These are phyloP conservation scores for Acanthopagrus latus DNA, from an alignment of 2,797 vertebrate species.

Conservation along the genomic window DNA sequence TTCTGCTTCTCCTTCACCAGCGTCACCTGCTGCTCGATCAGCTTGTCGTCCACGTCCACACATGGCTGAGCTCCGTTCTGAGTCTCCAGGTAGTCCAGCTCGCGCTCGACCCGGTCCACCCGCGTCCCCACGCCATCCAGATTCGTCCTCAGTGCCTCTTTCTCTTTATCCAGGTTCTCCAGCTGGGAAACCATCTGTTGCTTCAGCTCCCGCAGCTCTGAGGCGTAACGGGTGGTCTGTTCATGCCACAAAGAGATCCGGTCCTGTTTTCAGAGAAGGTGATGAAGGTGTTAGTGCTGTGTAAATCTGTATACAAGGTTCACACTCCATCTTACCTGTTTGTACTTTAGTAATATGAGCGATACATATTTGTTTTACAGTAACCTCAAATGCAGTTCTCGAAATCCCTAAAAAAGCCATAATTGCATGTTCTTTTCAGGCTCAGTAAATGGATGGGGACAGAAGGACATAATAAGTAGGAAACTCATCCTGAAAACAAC, in stretches of 20 bases:
- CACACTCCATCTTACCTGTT: not conserved
- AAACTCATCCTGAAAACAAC: constrained; percentile 55
- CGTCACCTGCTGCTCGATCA: constrained; percentile 90
- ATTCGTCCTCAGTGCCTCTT: constrained; percentile 88
- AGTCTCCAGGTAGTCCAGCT: constrained; percentile 97
- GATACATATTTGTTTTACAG: constrained; percentile 15
- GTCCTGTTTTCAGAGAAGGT: constrained; percentile 82
- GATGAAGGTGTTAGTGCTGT: constrained; percentile 4
- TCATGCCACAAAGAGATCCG: constrained; percentile 96
- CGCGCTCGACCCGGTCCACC: constrained; percentile 94
- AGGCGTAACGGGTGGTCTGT: constrained; percentile 93
- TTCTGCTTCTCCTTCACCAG: constrained; percentile 92
- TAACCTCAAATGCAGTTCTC: constrained; percentile 10
- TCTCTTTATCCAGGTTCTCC: constrained; percentile 94
- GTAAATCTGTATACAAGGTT: not conserved
- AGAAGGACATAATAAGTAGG: constrained; percentile 55
- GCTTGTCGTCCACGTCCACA: constrained; percentile 93
- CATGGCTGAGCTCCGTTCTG: constrained; percentile 94
- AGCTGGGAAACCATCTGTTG: constrained; percentile 94
- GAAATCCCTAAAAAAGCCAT: constrained; percentile 36
- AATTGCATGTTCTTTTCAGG: constrained; percentile 52
- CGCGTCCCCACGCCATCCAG: constrained; percentile 89
- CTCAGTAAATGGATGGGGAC: constrained; percentile 33
- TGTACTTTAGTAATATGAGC: not conserved
- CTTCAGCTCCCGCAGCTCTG: constrained; percentile 96